Conservation (phyloP, 2,113 vertebrate species). For the Sebastes fasciatus region DNA sequence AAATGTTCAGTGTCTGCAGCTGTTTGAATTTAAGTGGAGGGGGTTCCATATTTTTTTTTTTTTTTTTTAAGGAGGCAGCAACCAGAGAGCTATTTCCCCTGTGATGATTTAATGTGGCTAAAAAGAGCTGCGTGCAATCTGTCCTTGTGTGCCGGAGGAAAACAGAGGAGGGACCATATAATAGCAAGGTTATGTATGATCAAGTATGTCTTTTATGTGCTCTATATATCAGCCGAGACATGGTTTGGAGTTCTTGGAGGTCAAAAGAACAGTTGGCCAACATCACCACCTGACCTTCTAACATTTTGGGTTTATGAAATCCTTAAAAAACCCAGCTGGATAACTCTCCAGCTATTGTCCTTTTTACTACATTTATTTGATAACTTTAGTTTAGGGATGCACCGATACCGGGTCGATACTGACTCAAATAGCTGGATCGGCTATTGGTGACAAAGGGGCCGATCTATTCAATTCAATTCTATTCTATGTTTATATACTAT, state of each 20-base stretch:
- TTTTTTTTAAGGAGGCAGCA: constrained; percentile 30
- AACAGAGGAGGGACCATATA: constrained; percentile 16
- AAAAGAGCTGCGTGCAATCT: constrained; percentile 38
- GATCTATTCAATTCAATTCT: too few species aligned
- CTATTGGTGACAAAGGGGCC: too few species aligned
- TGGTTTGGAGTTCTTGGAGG: constrained; percentile 20
- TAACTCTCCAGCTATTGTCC: too few species aligned
- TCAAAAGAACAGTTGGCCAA: constrained; percentile 24
- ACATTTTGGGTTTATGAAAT: constrained; percentile 23
- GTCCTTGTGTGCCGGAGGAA: constrained; percentile 30
- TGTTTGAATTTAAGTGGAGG: constrained; percentile 63
- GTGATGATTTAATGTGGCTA: constrained; percentile 58
- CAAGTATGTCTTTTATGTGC: constrained; percentile 26
- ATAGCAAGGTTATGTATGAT: constrained; percentile 10
- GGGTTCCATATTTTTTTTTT: constrained; percentile 19
- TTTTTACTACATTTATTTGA: too few species aligned
- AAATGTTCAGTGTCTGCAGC: constrained; percentile 64
- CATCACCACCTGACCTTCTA: constrained; percentile 10
- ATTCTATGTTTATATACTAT: too few species aligned
- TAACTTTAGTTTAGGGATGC: too few species aligned
- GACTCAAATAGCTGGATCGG: too few species aligned
- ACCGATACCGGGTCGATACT: too few species aligned
- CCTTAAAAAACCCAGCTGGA: constrained; percentile 9
- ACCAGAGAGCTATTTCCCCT: constrained; percentile 52
- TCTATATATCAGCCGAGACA: constrained; percentile 28